phyloP scores from a whole-genome alignment of 2,888 invertebrate genomes.

The Norana najaformis region DNA sequence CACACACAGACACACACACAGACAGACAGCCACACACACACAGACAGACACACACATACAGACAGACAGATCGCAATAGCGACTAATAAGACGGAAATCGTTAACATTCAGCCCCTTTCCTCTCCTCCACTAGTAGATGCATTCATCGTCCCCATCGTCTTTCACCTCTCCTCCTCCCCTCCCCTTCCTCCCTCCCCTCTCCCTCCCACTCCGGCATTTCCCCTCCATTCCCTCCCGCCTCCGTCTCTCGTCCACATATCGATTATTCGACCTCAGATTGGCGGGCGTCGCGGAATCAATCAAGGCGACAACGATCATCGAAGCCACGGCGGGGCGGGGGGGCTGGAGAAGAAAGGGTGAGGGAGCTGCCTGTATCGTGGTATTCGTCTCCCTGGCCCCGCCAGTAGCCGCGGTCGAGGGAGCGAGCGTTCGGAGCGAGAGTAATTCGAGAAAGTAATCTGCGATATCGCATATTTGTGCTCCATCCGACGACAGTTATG shows the following conservation, averaged over 20 bases:
- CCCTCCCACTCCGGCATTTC: neutral
- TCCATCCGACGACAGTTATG: constrained; percentile 23
- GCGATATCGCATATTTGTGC: constrained; percentile 29
- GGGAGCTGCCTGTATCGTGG: neutral
- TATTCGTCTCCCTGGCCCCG: neutral
- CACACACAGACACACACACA: too few species aligned
- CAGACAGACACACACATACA: too few species aligned
- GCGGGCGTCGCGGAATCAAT: neutral
- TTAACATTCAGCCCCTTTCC: neutral
- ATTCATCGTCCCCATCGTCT: neutral
- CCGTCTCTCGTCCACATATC: constrained; percentile 8
- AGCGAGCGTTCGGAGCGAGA: neutral
- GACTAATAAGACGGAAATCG: neutral
- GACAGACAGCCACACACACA: too few species aligned
- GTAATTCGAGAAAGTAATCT: constrained; percentile 37
- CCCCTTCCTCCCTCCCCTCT: neutral
- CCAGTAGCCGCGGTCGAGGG: neutral
- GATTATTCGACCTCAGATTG: constrained; percentile 19
- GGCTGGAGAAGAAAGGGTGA: neutral
- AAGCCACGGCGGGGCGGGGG: neutral
- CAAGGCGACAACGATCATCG: neutral
- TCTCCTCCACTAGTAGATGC: neutral
- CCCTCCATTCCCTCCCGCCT: neutral
- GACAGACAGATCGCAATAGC: neutral
- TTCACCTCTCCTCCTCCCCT: neutral